Evolutionary conservation across 2,888 invertebrate species (phyloP).

Genomic region (Sympetrum striolatum): DNA sequence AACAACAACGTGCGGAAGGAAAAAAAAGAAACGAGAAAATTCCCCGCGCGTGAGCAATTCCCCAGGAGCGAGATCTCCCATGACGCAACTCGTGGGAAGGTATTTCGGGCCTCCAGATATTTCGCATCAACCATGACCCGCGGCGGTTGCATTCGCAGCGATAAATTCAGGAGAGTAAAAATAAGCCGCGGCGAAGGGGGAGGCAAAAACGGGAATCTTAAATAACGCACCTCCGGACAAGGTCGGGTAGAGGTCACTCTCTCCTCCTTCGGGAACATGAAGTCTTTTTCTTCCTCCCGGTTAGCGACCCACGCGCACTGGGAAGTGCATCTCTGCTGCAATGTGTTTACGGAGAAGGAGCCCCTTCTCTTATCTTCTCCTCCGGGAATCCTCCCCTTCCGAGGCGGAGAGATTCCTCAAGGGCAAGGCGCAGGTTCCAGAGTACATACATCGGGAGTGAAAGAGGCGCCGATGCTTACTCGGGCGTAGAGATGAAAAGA

Average conservation of each 20-base stretch:
- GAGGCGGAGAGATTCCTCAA: background rate
- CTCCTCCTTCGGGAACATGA: background rate
- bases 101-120: background rate
- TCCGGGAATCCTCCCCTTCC: background rate
- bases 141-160: background rate
- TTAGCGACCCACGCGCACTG: slow-evolving; percentile 13
- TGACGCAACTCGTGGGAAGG: background rate
- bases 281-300: background rate
- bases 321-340: background rate
- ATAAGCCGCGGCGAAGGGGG: background rate
- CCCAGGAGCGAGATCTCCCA: background rate
- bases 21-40: background rate
- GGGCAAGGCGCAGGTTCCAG: background rate
- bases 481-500: background rate
- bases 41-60: background rate
- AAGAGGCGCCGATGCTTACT: background rate
- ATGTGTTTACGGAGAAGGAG: background rate
- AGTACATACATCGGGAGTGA: background rate
- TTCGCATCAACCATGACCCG: background rate
- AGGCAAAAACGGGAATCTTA: background rate
- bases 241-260: background rate
- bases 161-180: background rate
- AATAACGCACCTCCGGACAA: background rate
- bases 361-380: background rate
- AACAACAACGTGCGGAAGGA: background rate